These are phyloP conservation scores for Emmelina monodactyla DNA, from an alignment of 2,888 invertebrate genomes.

Conservation along the genomic window DNA sequence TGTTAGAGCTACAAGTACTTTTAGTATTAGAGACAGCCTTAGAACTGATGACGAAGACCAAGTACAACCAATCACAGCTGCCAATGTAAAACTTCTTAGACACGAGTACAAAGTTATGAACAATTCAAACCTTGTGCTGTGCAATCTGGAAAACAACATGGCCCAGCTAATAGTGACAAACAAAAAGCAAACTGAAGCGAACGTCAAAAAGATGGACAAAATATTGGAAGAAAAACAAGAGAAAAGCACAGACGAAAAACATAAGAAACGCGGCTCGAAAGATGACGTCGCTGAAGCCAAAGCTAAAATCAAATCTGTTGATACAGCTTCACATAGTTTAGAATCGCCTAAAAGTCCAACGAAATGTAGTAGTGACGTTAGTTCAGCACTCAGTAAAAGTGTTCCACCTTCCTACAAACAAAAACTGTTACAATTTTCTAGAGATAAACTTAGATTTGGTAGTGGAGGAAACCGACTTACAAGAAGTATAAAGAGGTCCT, in stretches of 20 bases:
- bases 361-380: conserved; percentile 48
- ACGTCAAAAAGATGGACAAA: conserved; percentile 47
- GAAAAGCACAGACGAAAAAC: conserved; percentile 22
- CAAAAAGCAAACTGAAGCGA: conserved; percentile 35
- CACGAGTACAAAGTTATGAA: conserved; percentile 59
- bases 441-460: conserved; percentile 53
- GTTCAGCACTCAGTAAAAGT: conserved; percentile 54
- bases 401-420: conserved; percentile 62
- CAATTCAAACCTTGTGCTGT: conserved; percentile 55
- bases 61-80: conserved; percentile 49
- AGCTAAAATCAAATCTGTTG: conserved; percentile 37
- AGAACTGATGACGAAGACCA: conserved; percentile 61
- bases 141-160: conserved; percentile 58
- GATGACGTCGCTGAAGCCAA: conserved; percentile 27
- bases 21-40: conserved; percentile 55
- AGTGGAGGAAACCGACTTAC: conserved; percentile 55
- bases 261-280: conserved; percentile 17
- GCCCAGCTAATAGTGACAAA: conserved; percentile 48
- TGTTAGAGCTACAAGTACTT: conserved; percentile 55
- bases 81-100: conserved; percentile 48
- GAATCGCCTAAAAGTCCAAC: conserved; percentile 53
- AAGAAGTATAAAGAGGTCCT: conserved; percentile 56
- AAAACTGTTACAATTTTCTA: conserved; percentile 55
- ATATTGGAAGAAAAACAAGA: conserved; percentile 50
- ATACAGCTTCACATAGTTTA: conserved; percentile 53